Percentiles rank a stretch among this genome's conserved stretches.
These are phyloP conservation scores for Pimephales promelas DNA, from an alignment of 2,113 vertebrate species.

Conservation along the genomic window DNA sequence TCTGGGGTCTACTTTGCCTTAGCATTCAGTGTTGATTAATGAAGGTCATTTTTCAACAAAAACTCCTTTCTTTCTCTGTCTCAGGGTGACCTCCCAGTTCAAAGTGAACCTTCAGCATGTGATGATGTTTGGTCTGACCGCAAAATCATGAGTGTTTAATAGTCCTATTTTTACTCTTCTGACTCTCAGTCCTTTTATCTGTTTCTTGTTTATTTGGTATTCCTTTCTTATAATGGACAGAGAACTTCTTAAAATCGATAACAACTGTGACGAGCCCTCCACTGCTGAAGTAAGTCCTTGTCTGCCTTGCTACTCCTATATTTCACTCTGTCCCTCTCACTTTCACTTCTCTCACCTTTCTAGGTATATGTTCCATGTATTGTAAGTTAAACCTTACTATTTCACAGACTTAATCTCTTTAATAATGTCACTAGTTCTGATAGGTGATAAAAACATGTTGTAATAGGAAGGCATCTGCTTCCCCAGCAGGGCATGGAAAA, in stretches of 20 bases:
- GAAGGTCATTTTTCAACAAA: background rate
- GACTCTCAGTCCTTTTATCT: background rate
- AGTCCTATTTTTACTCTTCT: background rate
- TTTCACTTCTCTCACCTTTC: background rate
- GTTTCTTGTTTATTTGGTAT: too few species aligned
- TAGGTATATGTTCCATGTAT: background rate
- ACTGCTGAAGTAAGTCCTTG: conserved; percentile 5
- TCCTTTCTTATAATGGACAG: conserved; percentile 18
- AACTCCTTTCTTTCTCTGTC: conserved; percentile 14
- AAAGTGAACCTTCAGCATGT: background rate
- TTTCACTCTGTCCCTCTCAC: background rate
- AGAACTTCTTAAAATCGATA: conserved; percentile 52
- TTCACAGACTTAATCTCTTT: background rate
- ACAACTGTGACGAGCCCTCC: conserved; percentile 49
- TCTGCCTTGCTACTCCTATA: too few species aligned
- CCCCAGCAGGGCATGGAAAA: conserved; percentile 58
- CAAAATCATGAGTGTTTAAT: background rate
- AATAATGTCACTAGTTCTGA: background rate
- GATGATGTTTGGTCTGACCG: background rate
- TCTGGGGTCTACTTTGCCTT: background rate
- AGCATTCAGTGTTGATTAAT: background rate
- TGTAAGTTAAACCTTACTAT: background rate
- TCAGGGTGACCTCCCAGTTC: background rate
- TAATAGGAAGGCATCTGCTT: conserved; percentile 24
- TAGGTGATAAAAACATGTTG: background rate